A percentile compares a stretch with the other conserved stretches of the same genome.
Conservation (phyloP, 1,140 invertebrate genomes). For the Drosophila trapezifrons region DNA sequence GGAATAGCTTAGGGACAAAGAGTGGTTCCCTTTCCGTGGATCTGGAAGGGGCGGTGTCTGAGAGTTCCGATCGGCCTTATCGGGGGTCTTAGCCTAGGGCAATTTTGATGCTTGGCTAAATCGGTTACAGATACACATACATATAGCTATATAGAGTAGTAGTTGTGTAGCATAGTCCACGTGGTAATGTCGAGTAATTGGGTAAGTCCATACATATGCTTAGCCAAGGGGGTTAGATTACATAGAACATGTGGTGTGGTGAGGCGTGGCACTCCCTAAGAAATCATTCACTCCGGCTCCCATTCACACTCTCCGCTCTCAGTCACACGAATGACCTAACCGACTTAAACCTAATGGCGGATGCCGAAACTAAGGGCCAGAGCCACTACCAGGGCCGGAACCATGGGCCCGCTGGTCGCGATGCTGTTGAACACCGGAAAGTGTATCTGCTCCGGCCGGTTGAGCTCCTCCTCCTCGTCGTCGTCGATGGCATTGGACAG, state of each 20-base stretch:
- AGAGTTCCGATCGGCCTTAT: constrained; percentile 31
- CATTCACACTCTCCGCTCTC: constrained; percentile 9
- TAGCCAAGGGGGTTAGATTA: constrained; percentile 50
- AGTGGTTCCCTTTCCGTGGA: constrained; percentile 14
- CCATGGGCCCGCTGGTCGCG: constrained; percentile 25
- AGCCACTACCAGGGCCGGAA: constrained; percentile 8
- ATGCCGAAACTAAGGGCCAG: constrained; percentile 35
- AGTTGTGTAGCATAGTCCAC: constrained; percentile 59
- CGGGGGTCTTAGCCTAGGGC: constrained; percentile 44
- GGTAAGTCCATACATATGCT: constrained; percentile 43
- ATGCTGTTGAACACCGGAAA: constrained; percentile 77
- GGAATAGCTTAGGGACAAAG: constrained; percentile 28
- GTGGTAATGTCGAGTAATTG: constrained; percentile 52
- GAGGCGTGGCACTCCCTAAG: constrained; percentile 24
- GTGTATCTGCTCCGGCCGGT: constrained; percentile 83
- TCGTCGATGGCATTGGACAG: constrained; percentile 80
- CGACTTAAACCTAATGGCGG: constrained; percentile 51
- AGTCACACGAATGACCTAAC: constrained; percentile 10
- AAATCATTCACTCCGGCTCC: constrained; percentile 17
- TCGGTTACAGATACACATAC: constrained; percentile 74
- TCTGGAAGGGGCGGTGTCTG: constrained; percentile 1
- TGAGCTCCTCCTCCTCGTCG: constrained; percentile 82
- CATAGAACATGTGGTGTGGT: constrained; percentile 47
- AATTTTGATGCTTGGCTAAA: constrained; percentile 71
- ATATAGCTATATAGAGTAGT: constrained; percentile 64